Evolutionary conservation across 2,113 vertebrate genomes (phyloP).

Genomic region (Oreotrochilus melanogaster): DNA sequence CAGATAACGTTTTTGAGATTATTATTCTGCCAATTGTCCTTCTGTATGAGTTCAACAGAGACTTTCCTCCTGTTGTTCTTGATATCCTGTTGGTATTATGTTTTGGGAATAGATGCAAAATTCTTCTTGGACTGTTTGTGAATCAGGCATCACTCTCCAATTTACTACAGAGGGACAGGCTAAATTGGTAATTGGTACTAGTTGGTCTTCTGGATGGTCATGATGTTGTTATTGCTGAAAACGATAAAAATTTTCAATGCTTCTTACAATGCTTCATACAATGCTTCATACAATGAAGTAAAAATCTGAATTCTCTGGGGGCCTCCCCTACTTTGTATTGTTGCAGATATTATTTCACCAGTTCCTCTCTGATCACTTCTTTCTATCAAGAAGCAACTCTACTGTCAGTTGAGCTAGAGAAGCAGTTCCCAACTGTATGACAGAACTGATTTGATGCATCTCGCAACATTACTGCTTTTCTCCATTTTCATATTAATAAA

Average conservation of each 20-base stretch:
- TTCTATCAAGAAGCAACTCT: neutral
- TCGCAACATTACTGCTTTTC: neutral
- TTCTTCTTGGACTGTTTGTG: neutral
- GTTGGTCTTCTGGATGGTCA: neutral
- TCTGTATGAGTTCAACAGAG: neutral
- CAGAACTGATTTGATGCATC: neutral
- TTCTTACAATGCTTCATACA: neutral
- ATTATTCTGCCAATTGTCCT: neutral
- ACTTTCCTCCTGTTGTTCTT: constrained; percentile 28
- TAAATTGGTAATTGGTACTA: neutral
- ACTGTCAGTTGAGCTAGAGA: neutral
- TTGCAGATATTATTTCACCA: neutral
- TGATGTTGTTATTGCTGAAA: neutral
- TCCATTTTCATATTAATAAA: neutral
- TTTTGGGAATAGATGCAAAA: neutral
- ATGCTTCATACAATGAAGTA: neutral
- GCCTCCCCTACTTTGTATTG: neutral
- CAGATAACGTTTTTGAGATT: neutral
- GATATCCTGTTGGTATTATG: neutral
- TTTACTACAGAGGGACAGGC: neutral
- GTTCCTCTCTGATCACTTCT: neutral
- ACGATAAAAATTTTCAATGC: neutral
- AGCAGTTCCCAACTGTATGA: neutral
- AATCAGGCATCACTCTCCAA: neutral
- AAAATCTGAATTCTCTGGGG: neutral